Base-by-base conservation (phyloP, 2,888 invertebrate species). In the Palloptera scutellata region DNA sequence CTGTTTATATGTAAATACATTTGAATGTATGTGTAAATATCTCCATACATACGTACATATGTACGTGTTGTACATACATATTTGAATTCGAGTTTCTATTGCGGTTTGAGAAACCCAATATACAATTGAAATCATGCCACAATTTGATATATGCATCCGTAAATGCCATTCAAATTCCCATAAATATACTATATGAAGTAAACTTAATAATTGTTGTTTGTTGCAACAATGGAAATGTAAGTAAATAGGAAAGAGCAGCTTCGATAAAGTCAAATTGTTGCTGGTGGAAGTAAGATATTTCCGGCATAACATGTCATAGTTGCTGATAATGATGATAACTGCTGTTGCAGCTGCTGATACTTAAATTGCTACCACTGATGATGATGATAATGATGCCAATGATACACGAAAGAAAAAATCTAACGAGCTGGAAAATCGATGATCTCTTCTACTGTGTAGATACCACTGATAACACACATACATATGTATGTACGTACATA, bases 391-490 rank as follows among this genome's bases (percentile, higher is more conserved):
- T 48, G 48, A 48, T 48, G 48, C 15, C 48, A 48, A 12, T 48
- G 48, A n/a, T 15, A 8, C 15, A 30, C 30, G 30, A 30, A 30
- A 30, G 30, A 4, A 30, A 30, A 30, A 54, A 48, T 66, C 53
- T 17, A 54, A 45, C 48, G 54, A 66, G 20, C 48, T 42, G 55
- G 17, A 61, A 66, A 66, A 66, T 54, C 30, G 20, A 43, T 66
- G 65, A 61, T 66, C 13, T 45, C 4, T n/a, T n/a, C n/a, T n/a
- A n/a, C n/a, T n/a, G n/a, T n/a, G n/a, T n/a, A n/a, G n/a, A n/a
- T n/a, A n/a, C n/a, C n/a, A 10, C 12, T 45, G n/a, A n/a, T n/a
- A n/a, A n/a, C n/a, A n/a, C n/a, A n/a, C n/a, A n/a, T n/a, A n/a
- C n/a, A n/a, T n/a, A n/a, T n/a, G n/a, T n/a, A n/a, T n/a, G n/a